These are phyloP conservation scores for Leptatherina wallacei DNA, from an alignment of 2,797 vertebrate genomes.

Conservation along the genomic window DNA sequence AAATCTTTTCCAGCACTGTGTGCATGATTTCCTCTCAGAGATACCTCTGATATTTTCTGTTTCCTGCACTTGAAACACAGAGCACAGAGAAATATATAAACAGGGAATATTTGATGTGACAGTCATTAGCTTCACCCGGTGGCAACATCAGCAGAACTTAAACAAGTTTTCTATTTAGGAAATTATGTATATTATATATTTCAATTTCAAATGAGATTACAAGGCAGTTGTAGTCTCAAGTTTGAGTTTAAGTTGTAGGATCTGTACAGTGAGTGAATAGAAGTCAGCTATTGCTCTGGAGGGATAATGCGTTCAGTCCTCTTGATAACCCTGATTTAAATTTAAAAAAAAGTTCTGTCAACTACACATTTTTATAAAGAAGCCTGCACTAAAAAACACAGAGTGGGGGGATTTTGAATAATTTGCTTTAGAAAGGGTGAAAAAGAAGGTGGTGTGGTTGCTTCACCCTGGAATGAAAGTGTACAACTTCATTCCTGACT, in stretches of 20 bases:
- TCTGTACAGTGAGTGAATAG: background rate
- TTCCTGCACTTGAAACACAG: slow-evolving; percentile 30
- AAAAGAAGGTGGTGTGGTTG: no score
- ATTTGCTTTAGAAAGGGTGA: background rate
- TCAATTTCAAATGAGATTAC: slow-evolving; percentile 23
- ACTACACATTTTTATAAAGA: background rate
- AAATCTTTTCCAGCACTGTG: background rate
- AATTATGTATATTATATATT: slow-evolving; percentile 17
- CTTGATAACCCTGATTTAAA: background rate
- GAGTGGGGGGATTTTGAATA: background rate
- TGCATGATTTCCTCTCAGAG: background rate
- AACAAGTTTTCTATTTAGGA: slow-evolving; percentile 20
- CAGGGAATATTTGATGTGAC: slow-evolving; percentile 23
- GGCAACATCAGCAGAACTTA: slow-evolving; percentile 11
- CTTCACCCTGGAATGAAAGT: no score
- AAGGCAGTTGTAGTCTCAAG: slow-evolving; percentile 1
- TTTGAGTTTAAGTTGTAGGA: background rate
- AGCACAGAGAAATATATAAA: background rate
- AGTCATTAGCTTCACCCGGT: slow-evolving; percentile 21
- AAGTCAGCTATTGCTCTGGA: background rate
- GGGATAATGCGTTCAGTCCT: background rate
- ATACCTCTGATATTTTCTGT: slow-evolving; percentile 5
- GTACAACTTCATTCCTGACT: no score
- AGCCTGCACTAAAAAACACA: background rate
- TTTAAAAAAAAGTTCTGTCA: background rate